These are phyloP conservation scores for Peromyscus californicus DNA, from an alignment of 2,113 vertebrate species.

Conservation along the genomic window DNA sequence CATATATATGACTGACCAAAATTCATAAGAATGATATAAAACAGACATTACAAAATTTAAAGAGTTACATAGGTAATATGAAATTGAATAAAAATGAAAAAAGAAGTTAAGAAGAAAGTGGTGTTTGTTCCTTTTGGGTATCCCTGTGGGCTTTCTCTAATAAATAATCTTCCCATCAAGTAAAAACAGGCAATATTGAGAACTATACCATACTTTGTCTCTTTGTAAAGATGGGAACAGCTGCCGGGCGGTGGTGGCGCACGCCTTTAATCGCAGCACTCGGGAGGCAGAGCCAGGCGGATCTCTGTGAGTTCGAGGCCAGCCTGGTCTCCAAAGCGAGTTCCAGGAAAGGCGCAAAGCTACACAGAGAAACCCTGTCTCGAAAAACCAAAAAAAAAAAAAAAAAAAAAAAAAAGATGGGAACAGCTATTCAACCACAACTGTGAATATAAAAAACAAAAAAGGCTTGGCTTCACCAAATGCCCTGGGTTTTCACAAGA, in stretches of 20 bases:
- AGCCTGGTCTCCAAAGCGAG: too few species aligned
- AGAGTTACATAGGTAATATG: background rate
- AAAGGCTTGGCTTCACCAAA: background rate
- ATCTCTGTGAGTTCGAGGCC: too few species aligned
- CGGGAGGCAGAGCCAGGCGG: too few species aligned
- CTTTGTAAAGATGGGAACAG: background rate
- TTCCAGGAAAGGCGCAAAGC: too few species aligned
- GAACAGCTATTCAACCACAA: background rate
- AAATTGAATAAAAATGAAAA: slow-evolving; percentile 17
- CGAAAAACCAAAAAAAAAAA: too few species aligned
- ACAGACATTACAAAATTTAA: background rate
- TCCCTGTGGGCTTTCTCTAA: background rate
- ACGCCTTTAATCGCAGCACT: too few species aligned
- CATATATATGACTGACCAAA: background rate
- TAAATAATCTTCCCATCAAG: background rate
- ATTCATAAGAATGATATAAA: background rate
- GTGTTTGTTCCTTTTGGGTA: background rate
- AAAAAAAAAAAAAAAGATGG: too few species aligned
- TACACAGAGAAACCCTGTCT: too few species aligned
- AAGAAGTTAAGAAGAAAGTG: background rate
- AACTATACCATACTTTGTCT: background rate
- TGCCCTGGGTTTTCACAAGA: slow-evolving; percentile 22
- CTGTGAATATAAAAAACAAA: background rate
- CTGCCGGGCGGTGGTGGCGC: too few species aligned
- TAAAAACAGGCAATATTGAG: background rate